A percentile compares a stretch with the other conserved stretches of the same genome.
phyloP scores from a whole-genome alignment of 1,140 invertebrate genomes.

The Cylas formicarius region DNA sequence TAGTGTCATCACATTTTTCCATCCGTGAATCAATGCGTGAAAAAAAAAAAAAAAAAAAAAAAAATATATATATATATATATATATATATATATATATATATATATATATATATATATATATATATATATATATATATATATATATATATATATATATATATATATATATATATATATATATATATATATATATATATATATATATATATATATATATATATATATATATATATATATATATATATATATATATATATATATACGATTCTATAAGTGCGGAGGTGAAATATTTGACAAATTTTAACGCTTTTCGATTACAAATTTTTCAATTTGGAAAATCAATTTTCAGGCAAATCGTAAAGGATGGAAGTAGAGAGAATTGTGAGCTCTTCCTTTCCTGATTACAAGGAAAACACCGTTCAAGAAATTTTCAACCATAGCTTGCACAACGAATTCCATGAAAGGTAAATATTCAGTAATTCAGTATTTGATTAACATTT shows the following conservation, averaged over 20 bases:
- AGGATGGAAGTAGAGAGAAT: too few species aligned
- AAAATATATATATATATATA: slow-evolving; percentile 6
- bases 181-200: slow-evolving; percentile 1
- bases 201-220: slow-evolving; percentile 6
- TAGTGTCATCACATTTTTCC: not conserved
- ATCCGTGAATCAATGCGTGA: not conserved
- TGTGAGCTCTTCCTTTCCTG: too few species aligned
- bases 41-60: not conserved
- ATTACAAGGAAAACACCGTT: too few species aligned
- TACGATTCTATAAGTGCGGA: too few species aligned
- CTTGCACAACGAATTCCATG: too few species aligned
- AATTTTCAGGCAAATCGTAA: too few species aligned
- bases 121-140: slow-evolving; percentile 2
- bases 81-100: slow-evolving; percentile 7
- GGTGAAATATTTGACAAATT: too few species aligned
- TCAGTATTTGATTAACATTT: too few species aligned
- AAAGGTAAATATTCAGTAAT: too few species aligned
- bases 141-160: slow-evolving; percentile 7
- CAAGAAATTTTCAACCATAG: too few species aligned
- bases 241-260: slow-evolving; percentile 7
- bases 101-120: slow-evolving; percentile 6
- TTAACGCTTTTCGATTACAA: too few species aligned
- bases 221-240: slow-evolving; percentile 7
- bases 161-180: slow-evolving; percentile 7
- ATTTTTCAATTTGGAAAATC: too few species aligned